Evolutionary conservation across 2,797 vertebrate genomes (phyloP).

Genomic region (Sebastes aleutianus): DNA sequence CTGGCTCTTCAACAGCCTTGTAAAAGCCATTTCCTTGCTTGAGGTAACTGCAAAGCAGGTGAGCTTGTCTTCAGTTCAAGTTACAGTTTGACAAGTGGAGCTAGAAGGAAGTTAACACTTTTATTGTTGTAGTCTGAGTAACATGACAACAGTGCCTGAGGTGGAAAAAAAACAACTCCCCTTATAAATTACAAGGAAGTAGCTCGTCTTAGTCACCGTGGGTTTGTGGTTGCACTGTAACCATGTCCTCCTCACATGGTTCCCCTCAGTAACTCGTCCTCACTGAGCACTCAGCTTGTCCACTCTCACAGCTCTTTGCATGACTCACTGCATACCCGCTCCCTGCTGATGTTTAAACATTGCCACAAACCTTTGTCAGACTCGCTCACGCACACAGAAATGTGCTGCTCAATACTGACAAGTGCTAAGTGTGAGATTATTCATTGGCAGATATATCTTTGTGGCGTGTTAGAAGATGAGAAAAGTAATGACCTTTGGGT

Average conservation of each 20-base stretch:
- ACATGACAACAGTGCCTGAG: too few species aligned
- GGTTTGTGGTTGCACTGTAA: constrained; percentile 44
- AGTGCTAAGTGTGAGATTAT: background rate
- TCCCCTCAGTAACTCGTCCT: constrained; percentile 28
- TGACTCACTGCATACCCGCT: constrained; percentile 63
- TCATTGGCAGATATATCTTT: background rate
- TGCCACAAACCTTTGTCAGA: constrained; percentile 12
- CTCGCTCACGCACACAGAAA: background rate
- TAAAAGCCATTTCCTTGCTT: background rate
- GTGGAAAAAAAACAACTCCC: too few species aligned
- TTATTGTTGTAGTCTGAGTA: too few species aligned
- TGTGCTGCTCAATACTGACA: background rate
- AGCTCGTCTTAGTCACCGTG: constrained; percentile 36
- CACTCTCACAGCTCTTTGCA: constrained; percentile 69
- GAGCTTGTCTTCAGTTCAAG: background rate
- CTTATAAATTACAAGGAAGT: background rate
- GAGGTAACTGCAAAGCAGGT: fast-evolving
- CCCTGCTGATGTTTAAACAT: constrained; percentile 30
- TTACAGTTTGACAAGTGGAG: background rate
- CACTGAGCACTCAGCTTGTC: constrained; percentile 54
- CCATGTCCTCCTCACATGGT: constrained; percentile 38
- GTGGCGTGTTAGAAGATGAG: background rate
- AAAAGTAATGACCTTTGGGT: background rate
- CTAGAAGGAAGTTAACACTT: too few species aligned
- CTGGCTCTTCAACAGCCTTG: fast-evolving